Base-by-base conservation (phyloP, 2,888 invertebrate species). In the Papilio elwesi region DNA sequence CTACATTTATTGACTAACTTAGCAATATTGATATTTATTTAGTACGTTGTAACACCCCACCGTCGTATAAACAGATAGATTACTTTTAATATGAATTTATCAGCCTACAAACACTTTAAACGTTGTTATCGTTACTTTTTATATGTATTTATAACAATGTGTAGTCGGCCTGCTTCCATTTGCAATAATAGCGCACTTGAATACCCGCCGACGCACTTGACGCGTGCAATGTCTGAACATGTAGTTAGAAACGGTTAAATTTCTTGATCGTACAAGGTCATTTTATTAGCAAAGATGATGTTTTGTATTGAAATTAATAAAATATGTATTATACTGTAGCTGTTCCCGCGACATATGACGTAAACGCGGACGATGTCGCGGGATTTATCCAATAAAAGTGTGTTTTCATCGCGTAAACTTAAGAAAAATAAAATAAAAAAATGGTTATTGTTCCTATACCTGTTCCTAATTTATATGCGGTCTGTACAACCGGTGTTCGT, bases 161-260 rank as follows among this genome's bases (percentile, higher is more conserved):
- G 59, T 43, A 62, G 43, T 38, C n/a, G 59, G n/a, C 43, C n/a
- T 38, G 59, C 9, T 43, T 62, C 59, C 59, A 62, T 62, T 62
- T 62, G 59, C 59, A 62, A 62, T 62, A 62, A 62, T 62, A 15
- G 59, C 59, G 59, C 59, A 62, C 59, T 62, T 62, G 59, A 62
- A 62, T 62, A 62, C 43, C 43, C 38, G 59, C n/a, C 59, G 59
- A n/a, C 13, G 6, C 43, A 62, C 59, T 62, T 36, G 59, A 62
- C 59, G 59, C 43, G 59, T 43, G 59, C 15, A 38, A n/a, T 43
- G 59, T 62, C 59, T 62, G 59, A 13, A 10, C 43, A 62, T 62
- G 43, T 62, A 62, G 59, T 62, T 62, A 62, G 43, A 62, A 43
- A 62, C 59, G 13, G 59, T 62, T 62, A n/a, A 43, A 62, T 62